These are phyloP conservation scores for Holothuria glaberrima DNA, from an alignment of 35 echinoderm and acorn worm genomes.

Conservation along the genomic window DNA sequence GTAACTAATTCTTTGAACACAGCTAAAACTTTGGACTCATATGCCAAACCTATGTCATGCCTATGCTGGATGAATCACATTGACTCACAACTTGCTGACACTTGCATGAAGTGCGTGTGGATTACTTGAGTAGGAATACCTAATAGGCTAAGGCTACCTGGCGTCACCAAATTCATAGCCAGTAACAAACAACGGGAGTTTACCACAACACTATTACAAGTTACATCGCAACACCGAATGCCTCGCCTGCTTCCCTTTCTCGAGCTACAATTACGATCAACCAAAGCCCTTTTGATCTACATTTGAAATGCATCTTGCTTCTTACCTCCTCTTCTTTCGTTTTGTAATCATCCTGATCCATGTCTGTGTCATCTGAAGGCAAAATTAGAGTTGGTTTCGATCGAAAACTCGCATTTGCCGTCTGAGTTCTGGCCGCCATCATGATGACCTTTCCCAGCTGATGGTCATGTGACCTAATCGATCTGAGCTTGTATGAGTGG, in stretches of 20 bases:
- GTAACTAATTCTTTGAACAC: too few species aligned
- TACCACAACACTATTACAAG: not conserved
- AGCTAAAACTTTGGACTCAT: too few species aligned
- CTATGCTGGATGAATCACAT: constrained; percentile 22
- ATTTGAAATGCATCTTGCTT: constrained; percentile 21
- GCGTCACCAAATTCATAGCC: not conserved
- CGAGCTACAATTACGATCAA: not conserved
- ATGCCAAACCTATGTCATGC: not conserved
- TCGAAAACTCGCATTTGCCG: not conserved
- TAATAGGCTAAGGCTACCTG: not conserved
- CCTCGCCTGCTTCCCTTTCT: constrained; percentile 25
- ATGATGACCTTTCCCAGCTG: constrained; percentile 61
- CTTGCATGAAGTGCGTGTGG: not conserved
- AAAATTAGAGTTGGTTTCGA: constrained; percentile 49
- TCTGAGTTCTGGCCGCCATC: constrained; percentile 49
- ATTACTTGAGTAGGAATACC: not conserved
- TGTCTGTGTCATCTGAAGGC: constrained; percentile 39
- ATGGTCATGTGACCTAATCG: constrained; percentile 60
- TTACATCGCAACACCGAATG: constrained; percentile 10
- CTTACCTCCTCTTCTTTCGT: constrained; percentile 57
- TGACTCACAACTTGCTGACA: constrained; percentile 35
- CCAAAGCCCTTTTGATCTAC: not conserved
- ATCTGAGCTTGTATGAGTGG: not conserved
- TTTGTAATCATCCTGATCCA: constrained; percentile 52
- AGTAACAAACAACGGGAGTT: constrained; percentile 15